phyloP scores from a whole-genome alignment of 92 coral and sea anemone genomes.

The Palythoa caribaeorum region DNA sequence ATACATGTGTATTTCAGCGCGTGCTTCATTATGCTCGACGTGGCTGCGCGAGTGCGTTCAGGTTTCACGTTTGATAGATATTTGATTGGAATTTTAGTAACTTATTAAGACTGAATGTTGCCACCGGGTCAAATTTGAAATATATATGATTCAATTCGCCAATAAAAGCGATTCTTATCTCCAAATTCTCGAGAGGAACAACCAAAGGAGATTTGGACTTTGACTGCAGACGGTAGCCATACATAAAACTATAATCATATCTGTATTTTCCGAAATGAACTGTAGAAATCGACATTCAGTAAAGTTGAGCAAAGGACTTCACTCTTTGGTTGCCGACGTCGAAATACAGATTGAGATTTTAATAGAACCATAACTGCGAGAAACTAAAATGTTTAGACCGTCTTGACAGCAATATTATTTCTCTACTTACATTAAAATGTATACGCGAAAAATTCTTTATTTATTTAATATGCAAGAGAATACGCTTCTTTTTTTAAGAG shows the following conservation, averaged over 20 bases:
- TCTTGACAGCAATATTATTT: conserved; percentile 10
- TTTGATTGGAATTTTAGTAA: not conserved
- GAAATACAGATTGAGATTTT: not conserved
- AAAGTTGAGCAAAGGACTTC: not conserved
- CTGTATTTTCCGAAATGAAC: conserved; percentile 4
- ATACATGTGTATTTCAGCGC: too few species aligned
- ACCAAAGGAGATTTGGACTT: not conserved
- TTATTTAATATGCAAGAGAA: conserved; percentile 46
- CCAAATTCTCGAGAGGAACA: not conserved
- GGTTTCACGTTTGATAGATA: not conserved
- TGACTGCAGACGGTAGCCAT: not conserved
- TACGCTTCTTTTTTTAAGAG: not conserved
- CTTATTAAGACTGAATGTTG: not conserved
- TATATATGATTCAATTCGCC: not conserved
- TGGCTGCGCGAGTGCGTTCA: not conserved
- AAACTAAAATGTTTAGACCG: not conserved
- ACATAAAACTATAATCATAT: not conserved
- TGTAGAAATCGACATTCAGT: conserved; percentile 1
- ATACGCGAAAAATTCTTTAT: not conserved
- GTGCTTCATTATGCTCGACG: not conserved
- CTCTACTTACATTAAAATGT: not conserved
- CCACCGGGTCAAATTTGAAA: not conserved
- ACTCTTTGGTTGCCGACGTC: not conserved
- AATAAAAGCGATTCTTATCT: conserved; percentile 5
- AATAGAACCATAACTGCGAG: not conserved